Percentiles rank a stretch among this genome's conserved stretches.
phyloP scores from a whole-genome alignment of 2,888 invertebrate species.

The Cryptophagus acutangulus region DNA sequence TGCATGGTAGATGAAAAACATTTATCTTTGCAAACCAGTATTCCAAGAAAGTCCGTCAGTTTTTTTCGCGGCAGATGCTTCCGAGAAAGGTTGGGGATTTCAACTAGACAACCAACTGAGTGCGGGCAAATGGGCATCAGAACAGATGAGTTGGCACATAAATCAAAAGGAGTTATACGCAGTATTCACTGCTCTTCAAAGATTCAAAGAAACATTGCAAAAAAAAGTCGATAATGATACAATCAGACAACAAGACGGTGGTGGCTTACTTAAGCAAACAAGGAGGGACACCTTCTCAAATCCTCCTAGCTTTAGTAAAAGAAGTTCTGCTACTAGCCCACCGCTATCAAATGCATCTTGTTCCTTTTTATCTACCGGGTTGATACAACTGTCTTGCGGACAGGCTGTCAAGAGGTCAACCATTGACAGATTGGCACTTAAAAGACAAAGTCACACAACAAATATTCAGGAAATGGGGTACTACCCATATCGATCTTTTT shows the following conservation, averaged over 20 bases:
- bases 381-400: slow-evolving; percentile 22
- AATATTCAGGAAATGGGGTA: slow-evolving; percentile 18
- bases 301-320: neutral
- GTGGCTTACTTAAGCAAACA: slow-evolving; percentile 4
- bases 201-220: slow-evolving; percentile 1
- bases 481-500: slow-evolving; percentile 20
- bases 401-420: slow-evolving; percentile 14
- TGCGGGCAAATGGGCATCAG: slow-evolving; percentile 3
- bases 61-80: slow-evolving; percentile 12
- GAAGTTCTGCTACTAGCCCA: neutral
- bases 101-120: slow-evolving; percentile 1
- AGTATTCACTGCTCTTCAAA: slow-evolving; percentile 1
- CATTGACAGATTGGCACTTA: slow-evolving; percentile 21
- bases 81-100: slow-evolving; percentile 11
- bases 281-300: slow-evolving; percentile 7
- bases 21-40: neutral
- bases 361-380: slow-evolving; percentile 14
- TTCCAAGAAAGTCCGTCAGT: neutral
- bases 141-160: slow-evolving; percentile 8
- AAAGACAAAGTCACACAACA: slow-evolving; percentile 8
- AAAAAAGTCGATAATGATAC: slow-evolving; percentile 7
- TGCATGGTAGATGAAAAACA: neutral
- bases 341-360: slow-evolving; percentile 1
- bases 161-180: slow-evolving; percentile 11
- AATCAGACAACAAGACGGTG: slow-evolving; percentile 6